Conservation (phyloP, 2,113 vertebrate genomes). For the Axis porcinus region DNA sequence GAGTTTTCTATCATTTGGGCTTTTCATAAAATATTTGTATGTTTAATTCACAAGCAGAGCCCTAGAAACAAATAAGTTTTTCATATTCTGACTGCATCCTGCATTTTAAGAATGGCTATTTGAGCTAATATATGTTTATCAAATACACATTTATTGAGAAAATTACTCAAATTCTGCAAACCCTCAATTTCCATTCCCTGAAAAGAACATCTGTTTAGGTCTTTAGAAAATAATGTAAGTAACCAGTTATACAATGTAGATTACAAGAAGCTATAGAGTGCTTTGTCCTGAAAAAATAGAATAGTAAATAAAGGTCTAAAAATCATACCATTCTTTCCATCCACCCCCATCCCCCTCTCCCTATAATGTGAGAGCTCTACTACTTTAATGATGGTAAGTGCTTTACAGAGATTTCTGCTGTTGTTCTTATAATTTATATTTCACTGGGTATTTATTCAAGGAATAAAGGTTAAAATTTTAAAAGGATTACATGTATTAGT, state of each 20-base stretch:
- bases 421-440: not conserved
- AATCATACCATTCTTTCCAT: not conserved
- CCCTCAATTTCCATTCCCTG: not conserved
- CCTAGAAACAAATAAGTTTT: not conserved
- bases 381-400: not conserved
- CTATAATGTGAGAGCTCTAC: accelerated
- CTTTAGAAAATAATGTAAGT: not conserved
- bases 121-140: not conserved
- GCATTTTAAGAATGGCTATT: not conserved
- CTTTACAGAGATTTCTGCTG: not conserved
- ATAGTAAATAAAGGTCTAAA: not conserved
- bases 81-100: not conserved
- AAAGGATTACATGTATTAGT: not conserved
- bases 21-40: not conserved
- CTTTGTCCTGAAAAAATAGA: not conserved
- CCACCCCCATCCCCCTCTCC: accelerated
- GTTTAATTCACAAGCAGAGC: not conserved
- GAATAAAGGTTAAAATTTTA: not conserved
- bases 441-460: not conserved
- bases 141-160: not conserved
- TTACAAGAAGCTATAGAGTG: not conserved
- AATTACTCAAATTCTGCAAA: conserved; percentile 18
- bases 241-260: not conserved
- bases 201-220: not conserved
- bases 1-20: not conserved